These are phyloP conservation scores for Lophotriccus pileatus DNA, from an alignment of 2,797 vertebrate species.

Conservation along the genomic window DNA sequence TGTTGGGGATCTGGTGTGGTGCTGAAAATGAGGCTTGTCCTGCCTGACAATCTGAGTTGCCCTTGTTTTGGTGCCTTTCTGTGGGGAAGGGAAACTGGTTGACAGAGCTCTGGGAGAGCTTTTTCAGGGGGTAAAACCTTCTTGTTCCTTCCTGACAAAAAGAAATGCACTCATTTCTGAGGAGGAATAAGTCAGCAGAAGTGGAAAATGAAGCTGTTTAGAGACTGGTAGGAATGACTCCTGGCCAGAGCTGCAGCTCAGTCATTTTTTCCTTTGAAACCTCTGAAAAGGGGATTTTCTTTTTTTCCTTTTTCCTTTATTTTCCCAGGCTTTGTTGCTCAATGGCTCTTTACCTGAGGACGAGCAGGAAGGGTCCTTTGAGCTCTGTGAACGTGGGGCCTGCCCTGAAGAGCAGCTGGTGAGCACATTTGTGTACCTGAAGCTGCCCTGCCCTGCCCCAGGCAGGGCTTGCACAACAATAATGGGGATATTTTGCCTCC, in stretches of 20 bases:
- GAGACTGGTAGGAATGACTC: background rate
- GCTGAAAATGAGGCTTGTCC: background rate
- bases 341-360: constrained; percentile 91
- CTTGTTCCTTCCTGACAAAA: background rate
- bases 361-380: constrained; percentile 85
- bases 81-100: background rate
- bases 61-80: background rate
- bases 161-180: background rate
- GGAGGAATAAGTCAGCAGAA: background rate
- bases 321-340: constrained; percentile 87
- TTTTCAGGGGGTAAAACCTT: background rate
- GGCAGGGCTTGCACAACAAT: background rate
- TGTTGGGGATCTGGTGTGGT: background rate
- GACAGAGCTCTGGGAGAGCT: background rate
- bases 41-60: background rate
- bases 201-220: background rate
- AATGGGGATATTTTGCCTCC: background rate
- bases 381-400: constrained; percentile 80
- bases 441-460: background rate
- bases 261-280: background rate
- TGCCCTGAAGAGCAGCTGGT: constrained; percentile 92
- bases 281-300: background rate
- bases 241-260: background rate
- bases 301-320: background rate
- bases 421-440: background rate